Evolutionary conservation across 2,888 invertebrate species (phyloP).

Genomic region (Epicampocera succincta): DNA sequence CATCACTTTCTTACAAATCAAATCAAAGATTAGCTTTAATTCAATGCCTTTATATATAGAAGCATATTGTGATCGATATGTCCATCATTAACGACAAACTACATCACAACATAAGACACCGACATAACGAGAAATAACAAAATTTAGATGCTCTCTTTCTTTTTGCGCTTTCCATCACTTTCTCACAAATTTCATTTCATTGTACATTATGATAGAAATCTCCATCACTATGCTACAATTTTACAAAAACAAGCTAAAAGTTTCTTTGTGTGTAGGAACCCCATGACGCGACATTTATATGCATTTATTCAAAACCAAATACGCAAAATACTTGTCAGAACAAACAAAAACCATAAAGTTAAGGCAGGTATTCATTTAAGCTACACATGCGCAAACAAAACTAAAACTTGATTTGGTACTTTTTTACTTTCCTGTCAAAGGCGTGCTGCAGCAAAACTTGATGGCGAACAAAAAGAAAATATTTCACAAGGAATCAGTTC

Average conservation of each 20-base stretch:
- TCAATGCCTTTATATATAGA: too few species aligned
- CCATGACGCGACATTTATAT: background rate
- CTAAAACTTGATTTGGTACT: conserved; percentile 64
- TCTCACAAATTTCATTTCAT: too few species aligned
- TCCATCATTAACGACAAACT: too few species aligned
- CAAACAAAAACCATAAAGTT: conserved; percentile 2
- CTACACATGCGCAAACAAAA: conserved; percentile 26
- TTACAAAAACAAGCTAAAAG: background rate
- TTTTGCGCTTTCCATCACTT: too few species aligned
- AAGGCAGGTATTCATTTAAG: conserved; percentile 26
- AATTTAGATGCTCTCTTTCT: too few species aligned
- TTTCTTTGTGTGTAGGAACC: conserved; percentile 19
- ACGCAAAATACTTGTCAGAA: conserved; percentile 20
- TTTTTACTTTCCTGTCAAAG: conserved; percentile 59
- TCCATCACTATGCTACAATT: too few species aligned
- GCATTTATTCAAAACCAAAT: conserved; percentile 3
- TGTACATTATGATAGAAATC: too few species aligned
- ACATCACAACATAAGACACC: too few species aligned
- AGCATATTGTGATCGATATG: too few species aligned
- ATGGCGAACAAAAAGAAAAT: background rate
- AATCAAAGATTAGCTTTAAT: too few species aligned
- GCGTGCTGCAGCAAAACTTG: conserved; percentile 16
- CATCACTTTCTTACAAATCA: too few species aligned
- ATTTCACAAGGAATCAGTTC: conserved; percentile 44
- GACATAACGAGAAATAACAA: too few species aligned